Conservation (phyloP, 2,888 invertebrate genomes). For the Callyntrura guangdongensis region DNA sequence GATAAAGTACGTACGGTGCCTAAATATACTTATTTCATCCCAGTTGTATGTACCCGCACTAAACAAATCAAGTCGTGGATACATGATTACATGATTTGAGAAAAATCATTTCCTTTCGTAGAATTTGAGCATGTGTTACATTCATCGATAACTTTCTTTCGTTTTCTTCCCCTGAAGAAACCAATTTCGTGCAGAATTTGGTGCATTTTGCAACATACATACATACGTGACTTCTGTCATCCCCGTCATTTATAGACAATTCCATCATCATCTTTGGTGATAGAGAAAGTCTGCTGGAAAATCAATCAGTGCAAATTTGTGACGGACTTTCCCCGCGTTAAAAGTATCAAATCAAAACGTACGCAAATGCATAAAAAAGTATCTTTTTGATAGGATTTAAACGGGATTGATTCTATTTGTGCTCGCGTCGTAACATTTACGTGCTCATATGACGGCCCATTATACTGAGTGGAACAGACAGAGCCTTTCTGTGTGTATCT, state of each 20-base stretch:
- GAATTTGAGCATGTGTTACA: too few species aligned
- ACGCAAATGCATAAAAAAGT: not conserved
- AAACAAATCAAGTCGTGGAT: too few species aligned
- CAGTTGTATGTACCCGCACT: too few species aligned
- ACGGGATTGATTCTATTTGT: conserved; percentile 15
- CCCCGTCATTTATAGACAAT: not conserved
- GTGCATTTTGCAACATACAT: not conserved
- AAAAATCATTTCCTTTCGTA: too few species aligned
- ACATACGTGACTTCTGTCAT: not conserved
- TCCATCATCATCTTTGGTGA: too few species aligned
- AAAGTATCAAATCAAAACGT: conserved; percentile 19
- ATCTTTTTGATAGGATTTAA: not conserved
- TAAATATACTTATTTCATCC: too few species aligned
- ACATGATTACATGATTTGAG: too few species aligned
- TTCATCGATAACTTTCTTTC: not conserved
- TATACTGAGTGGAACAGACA: not conserved
- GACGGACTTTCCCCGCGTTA: not conserved
- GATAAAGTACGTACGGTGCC: too few species aligned
- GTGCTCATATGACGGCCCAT: not conserved
- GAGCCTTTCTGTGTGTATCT: not conserved
- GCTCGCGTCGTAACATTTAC: conserved; percentile 1
- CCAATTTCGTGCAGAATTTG: not conserved
- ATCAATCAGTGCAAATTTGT: conserved; percentile 20
- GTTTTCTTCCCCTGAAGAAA: conserved; percentile 7
- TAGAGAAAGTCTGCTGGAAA: not conserved